Evolutionary conservation across 2,888 invertebrate species (phyloP).

Genomic region (Graphium colonna): DNA sequence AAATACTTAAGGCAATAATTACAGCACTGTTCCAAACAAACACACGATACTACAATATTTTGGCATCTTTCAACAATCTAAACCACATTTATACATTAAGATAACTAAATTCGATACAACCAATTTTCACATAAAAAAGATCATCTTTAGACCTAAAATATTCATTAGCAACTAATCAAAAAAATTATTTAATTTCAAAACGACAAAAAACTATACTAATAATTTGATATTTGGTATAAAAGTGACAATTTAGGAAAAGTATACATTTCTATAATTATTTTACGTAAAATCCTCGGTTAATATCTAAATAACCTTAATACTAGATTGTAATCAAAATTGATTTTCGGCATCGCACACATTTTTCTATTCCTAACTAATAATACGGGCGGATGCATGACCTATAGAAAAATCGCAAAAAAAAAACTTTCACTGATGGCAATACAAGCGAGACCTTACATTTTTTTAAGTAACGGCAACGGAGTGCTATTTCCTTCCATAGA

Average conservation of each 20-base stretch:
- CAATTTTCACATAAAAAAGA: background rate
- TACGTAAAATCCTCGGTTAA: background rate
- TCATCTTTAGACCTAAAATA: background rate
- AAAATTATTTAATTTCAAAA: too few species aligned
- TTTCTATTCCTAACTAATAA: background rate
- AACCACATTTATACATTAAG: background rate
- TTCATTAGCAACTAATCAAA: background rate
- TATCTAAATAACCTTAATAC: background rate
- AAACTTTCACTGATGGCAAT: too few species aligned
- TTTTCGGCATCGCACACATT: background rate
- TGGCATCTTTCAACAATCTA: background rate
- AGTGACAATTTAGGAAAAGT: background rate
- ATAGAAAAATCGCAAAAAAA: background rate
- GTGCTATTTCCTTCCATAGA: too few species aligned
- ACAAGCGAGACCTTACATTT: too few species aligned
- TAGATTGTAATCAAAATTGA: background rate
- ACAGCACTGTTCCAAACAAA: background rate
- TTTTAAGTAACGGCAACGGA: too few species aligned
- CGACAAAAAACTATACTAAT: background rate
- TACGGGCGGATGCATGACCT: background rate
- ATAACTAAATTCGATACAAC: background rate
- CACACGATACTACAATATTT: background rate
- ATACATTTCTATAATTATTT: background rate
- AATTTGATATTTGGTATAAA: conserved; percentile 1
- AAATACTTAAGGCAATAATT: conserved; percentile 12